Evolutionary conservation across 2,888 invertebrate species (phyloP).

Genomic region (Trissolcus brochymenae): DNA sequence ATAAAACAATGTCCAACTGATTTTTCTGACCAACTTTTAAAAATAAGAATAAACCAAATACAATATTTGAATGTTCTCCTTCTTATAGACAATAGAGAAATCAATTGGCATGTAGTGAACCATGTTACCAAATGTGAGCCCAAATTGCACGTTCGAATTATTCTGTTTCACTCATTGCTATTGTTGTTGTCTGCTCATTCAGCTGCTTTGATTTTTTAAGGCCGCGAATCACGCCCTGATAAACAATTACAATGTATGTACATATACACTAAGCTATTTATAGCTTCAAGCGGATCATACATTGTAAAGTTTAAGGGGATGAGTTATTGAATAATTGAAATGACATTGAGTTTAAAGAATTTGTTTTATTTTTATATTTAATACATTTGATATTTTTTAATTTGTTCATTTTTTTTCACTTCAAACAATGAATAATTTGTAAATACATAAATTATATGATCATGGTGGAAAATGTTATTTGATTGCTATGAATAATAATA

Average conservation of each 20-base stretch:
- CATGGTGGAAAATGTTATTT: too few species aligned
- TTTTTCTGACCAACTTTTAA: too few species aligned
- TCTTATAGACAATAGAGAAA: neutral
- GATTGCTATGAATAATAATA: too few species aligned
- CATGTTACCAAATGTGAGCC: too few species aligned
- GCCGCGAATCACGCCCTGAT: neutral
- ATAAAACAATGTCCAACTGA: too few species aligned
- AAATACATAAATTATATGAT: too few species aligned
- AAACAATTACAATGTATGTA: neutral
- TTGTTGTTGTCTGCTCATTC: too few species aligned
- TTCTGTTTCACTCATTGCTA: too few species aligned
- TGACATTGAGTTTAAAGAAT: neutral
- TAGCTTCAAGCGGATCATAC: constrained; percentile 4
- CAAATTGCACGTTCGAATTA: too few species aligned
- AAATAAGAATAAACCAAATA: neutral
- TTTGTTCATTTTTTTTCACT: neutral
- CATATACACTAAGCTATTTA: neutral
- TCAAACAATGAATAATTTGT: too few species aligned
- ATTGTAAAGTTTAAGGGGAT: constrained; percentile 2
- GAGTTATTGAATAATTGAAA: constrained; percentile 1
- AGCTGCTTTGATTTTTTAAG: neutral
- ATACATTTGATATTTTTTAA: too few species aligned
- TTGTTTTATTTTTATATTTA: too few species aligned
- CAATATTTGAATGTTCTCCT: neutral
- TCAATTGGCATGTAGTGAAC: neutral